These are phyloP conservation scores for Rhinoptilus africanus DNA, from an alignment of 2,113 vertebrate genomes.

Conservation along the genomic window DNA sequence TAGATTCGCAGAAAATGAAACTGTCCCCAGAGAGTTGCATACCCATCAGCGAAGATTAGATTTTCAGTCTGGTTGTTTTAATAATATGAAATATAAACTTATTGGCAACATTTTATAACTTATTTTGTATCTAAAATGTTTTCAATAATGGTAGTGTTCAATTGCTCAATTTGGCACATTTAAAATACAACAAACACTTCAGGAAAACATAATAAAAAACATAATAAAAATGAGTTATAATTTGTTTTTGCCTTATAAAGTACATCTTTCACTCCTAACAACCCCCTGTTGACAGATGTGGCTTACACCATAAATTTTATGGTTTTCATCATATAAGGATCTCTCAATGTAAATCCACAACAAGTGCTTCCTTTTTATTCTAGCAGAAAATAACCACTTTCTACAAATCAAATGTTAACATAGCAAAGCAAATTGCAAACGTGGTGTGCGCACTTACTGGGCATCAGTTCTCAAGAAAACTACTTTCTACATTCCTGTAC, in stretches of 20 bases:
- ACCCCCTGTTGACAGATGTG: not conserved
- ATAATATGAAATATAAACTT: not conserved
- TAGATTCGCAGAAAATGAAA: not conserved
- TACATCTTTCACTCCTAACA: not conserved
- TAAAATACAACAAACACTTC: not conserved
- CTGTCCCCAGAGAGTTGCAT: not conserved
- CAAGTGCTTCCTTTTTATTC: not conserved
- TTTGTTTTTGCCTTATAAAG: not conserved
- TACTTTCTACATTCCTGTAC: not conserved
- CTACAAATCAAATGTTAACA: not conserved
- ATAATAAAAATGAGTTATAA: not conserved
- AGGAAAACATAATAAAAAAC: not conserved
- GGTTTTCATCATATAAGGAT: not conserved
- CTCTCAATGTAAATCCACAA: not conserved
- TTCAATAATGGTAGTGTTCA: not conserved
- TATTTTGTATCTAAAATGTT: not conserved
- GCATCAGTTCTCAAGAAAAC: slow-evolving; percentile 16
- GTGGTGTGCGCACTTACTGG: not conserved
- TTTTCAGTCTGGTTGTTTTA: not conserved
- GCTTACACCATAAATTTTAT: not conserved
- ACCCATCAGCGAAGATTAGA: not conserved
- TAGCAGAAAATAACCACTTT: not conserved
- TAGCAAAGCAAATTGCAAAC: not conserved
- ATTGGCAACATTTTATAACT: not conserved
- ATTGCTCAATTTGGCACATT: not conserved